Conservation (phyloP, 2,113 vertebrate genomes). For the Amazona vittata region DNA sequence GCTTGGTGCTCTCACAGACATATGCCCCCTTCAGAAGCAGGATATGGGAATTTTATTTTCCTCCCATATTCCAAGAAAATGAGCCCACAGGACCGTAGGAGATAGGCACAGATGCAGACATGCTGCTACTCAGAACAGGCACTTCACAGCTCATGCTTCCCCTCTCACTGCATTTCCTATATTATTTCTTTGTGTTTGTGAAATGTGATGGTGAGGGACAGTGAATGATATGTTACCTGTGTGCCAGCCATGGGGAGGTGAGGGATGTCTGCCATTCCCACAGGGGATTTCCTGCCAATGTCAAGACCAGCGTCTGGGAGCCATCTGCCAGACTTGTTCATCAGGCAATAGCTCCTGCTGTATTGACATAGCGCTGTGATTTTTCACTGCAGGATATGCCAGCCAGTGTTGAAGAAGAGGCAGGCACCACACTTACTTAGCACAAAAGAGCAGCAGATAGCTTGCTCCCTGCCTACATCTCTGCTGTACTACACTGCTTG, state of each 20-base stretch:
- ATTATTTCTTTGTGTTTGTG: neutral
- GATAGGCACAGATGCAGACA: neutral
- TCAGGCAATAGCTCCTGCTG: neutral
- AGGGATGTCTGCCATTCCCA: neutral
- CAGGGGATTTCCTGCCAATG: neutral
- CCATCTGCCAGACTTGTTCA: neutral
- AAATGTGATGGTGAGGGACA: neutral
- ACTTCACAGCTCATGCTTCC: neutral
- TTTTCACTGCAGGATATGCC: slow-evolving; percentile 32
- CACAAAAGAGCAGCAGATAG: slow-evolving; percentile 55
- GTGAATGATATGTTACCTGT: fast-evolving
- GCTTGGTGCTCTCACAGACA: neutral
- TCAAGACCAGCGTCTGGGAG: fast-evolving
- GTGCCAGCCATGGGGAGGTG: neutral
- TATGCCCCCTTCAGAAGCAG: neutral
- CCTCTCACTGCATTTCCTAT: neutral
- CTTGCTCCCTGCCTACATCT: slow-evolving; percentile 22
- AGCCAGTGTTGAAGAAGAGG: neutral
- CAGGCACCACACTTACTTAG: slow-evolving; percentile 5
- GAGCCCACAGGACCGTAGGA: neutral
- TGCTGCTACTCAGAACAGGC: fast-evolving
- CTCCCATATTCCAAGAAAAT: neutral
- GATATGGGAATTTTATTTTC: neutral
- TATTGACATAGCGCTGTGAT: neutral
- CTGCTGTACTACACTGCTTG: neutral